Evolutionary conservation across 2,797 vertebrate species (phyloP).

Genomic region (Phrynocephalus vlangalii): DNA sequence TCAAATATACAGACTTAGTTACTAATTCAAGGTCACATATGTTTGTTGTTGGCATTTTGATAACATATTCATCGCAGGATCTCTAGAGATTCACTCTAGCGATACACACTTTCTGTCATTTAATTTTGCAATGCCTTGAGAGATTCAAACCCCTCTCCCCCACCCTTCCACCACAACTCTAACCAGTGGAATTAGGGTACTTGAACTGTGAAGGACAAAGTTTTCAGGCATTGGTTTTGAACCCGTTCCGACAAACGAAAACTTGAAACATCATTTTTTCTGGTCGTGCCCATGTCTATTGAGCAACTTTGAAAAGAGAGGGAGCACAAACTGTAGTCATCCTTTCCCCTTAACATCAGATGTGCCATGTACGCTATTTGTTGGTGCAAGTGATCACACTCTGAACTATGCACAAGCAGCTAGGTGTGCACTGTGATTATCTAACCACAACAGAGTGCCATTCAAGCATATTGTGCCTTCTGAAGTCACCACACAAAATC

Average conservation of each 20-base stretch:
- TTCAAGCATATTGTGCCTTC: background rate
- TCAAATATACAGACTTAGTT: background rate
- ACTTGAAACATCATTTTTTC: no score
- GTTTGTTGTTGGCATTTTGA: background rate
- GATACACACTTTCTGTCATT: background rate
- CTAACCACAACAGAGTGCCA: fast-evolving
- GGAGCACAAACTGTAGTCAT: background rate
- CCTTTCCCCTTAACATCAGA: background rate
- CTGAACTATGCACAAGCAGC: fast-evolving
- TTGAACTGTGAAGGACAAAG: conserved; percentile 27
- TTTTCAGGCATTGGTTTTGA: background rate
- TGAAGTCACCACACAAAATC: conserved; percentile 6
- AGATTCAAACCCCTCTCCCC: background rate
- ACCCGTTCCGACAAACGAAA: no score
- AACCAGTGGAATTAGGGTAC: background rate
- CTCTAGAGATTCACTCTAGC: conserved; percentile 25
- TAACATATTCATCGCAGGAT: conserved; percentile 4
- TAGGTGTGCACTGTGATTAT: background rate
- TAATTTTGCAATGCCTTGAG: background rate
- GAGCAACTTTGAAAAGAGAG: background rate
- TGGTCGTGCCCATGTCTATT: no score
- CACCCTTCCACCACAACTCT: background rate
- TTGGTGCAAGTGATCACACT: no score
- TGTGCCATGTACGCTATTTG: background rate
- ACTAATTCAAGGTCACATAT: background rate